Evolutionary conservation across 2,888 invertebrate genomes (phyloP).

Genomic region (Eucera pruinosa): DNA sequence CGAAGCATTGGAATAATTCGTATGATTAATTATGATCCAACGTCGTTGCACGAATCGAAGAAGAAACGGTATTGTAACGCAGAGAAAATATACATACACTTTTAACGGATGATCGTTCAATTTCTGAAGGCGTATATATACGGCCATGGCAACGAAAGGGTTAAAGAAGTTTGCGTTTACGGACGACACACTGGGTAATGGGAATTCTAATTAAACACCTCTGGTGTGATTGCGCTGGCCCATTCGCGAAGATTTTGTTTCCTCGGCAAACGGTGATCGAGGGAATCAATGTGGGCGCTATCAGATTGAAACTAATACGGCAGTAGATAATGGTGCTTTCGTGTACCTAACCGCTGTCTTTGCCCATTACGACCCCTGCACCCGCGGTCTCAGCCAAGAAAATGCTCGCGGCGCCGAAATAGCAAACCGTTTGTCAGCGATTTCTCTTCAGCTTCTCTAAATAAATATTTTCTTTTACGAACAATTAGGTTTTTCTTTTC

Average conservation of each 20-base stretch:
- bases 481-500: too few species aligned
- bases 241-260: constrained; percentile 44
- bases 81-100: too few species aligned
- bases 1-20: too few species aligned
- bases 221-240: neutral
- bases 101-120: too few species aligned
- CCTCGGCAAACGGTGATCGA: constrained; percentile 72
- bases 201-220: constrained; percentile 25
- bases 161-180: neutral
- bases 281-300: constrained; percentile 77
- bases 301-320: constrained; percentile 74
- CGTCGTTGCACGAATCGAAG: too few species aligned
- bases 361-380: constrained; percentile 52
- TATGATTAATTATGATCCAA: too few species aligned
- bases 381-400: neutral
- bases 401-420: constrained; percentile 20
- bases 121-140: too few species aligned
- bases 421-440: constrained; percentile 5
- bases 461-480: too few species aligned
- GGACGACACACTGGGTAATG: too few species aligned
- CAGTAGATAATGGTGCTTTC: constrained; percentile 70
- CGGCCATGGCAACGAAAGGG: too few species aligned
- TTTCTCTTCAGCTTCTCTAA: neutral
- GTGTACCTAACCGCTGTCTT: constrained; percentile 54
- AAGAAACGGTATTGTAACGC: too few species aligned